Conservation (phyloP, 2,888 invertebrate genomes). For the Scaptomyza polygonia region DNA sequence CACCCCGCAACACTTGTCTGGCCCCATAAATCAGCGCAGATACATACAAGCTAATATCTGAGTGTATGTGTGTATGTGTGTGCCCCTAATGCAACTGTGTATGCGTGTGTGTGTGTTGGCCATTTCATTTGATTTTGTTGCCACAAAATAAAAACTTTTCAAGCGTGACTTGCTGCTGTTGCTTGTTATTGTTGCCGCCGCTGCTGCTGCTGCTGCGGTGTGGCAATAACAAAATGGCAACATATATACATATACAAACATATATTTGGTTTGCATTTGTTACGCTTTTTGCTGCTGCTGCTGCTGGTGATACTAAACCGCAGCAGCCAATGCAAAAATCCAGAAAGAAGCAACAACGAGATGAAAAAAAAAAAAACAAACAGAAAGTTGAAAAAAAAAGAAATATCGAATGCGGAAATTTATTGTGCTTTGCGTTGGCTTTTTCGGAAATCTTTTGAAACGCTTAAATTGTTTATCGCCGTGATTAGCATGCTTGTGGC, state of each 20-base stretch:
- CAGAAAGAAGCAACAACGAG: slow-evolving; percentile 29
- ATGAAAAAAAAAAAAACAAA: slow-evolving; percentile 18
- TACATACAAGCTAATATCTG: slow-evolving; percentile 47
- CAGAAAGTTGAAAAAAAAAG: background rate
- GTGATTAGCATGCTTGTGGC: slow-evolving; percentile 74
- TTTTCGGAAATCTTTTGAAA: slow-evolving; percentile 73
- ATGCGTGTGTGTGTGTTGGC: slow-evolving; percentile 40
- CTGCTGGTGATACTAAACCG: slow-evolving; percentile 61
- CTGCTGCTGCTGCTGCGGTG: slow-evolving; percentile 47
- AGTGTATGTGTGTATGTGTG: slow-evolving; percentile 29
- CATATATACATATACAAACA: slow-evolving; percentile 49
- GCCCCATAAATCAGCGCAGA: slow-evolving; percentile 73
- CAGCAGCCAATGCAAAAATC: slow-evolving; percentile 50
- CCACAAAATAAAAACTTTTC: slow-evolving; percentile 74
- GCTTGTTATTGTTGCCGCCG: background rate
- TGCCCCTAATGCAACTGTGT: slow-evolving; percentile 57
- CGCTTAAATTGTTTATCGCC: slow-evolving; percentile 75
- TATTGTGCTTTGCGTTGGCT: slow-evolving; percentile 61
- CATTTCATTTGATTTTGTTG: slow-evolving; percentile 75
- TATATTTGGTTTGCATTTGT: slow-evolving; percentile 66
- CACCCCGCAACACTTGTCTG: slow-evolving; percentile 34
- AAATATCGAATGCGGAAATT: slow-evolving; percentile 73
- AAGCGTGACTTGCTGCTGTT: slow-evolving; percentile 72
- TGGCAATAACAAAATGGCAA: slow-evolving; percentile 72
- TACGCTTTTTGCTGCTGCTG: slow-evolving; percentile 60